A percentile compares a stretch with the other conserved stretches of the same genome.
phyloP scores from a whole-genome alignment of 1,140 invertebrate genomes.

The Medauroidea extradentata region DNA sequence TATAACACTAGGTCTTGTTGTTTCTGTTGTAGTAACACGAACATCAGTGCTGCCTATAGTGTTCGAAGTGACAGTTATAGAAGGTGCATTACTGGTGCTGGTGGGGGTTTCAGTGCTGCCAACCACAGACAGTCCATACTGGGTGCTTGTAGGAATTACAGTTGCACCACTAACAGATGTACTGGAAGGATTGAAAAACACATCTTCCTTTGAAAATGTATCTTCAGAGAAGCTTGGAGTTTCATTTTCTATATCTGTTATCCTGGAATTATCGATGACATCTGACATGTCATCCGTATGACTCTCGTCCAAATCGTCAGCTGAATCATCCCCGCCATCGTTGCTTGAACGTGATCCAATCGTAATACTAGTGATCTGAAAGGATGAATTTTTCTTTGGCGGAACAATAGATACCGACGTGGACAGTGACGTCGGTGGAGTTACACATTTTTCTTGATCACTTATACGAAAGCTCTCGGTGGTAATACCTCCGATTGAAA shows the following conservation, averaged over 20 bases:
- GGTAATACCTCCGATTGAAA: constrained; percentile 49
- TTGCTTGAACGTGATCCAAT: constrained; percentile 71
- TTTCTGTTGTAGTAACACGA: constrained; percentile 2
- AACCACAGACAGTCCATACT: constrained; percentile 76
- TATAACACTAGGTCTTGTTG: constrained; percentile 43
- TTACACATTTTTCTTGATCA: constrained; percentile 50
- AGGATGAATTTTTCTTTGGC: constrained; percentile 79
- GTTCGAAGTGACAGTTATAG: constrained; percentile 2
- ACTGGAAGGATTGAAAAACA: constrained; percentile 71
- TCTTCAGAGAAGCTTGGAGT: constrained; percentile 81
- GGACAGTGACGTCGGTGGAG: constrained; percentile 31
- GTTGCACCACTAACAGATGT: constrained; percentile 69
- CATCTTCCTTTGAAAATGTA: constrained; percentile 75
- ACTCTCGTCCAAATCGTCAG: constrained; percentile 90
- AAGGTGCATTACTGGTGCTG: constrained; percentile 38
- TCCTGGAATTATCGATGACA: constrained; percentile 62
- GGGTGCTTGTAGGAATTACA: constrained; percentile 77
- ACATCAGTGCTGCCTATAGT: constrained; percentile 6
- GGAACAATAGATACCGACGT: constrained; percentile 31
- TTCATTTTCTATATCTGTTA: constrained; percentile 78
- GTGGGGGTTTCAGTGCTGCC: constrained; percentile 47
- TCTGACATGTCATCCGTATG: constrained; percentile 76
- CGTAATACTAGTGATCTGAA: constrained; percentile 89
- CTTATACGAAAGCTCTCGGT: constrained; percentile 69
- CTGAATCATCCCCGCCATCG: constrained; percentile 86